Evolutionary conservation across 2,797 vertebrate genomes (phyloP), one percentile per base, ranked within the genome.

Genomic region (Pangasius larnaudii): DNA sequence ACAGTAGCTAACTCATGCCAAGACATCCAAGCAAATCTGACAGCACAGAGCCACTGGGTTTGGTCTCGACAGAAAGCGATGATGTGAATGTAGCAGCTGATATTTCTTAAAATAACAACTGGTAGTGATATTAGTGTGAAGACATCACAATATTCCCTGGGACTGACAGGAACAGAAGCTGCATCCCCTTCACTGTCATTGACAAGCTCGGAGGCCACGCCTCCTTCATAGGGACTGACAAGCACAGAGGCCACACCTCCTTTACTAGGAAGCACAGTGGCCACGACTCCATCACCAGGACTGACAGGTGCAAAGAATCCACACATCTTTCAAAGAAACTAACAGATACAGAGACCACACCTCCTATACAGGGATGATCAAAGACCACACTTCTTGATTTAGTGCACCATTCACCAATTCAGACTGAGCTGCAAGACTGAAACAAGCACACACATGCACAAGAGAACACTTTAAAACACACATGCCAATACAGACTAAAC

Each of bases 11-110:
- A 85, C 75, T 75, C 27, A 39, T 16, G 33, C 71, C 86, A 88
- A 88, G 85, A 59, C 78, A 51, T 49, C 69, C 61, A 58, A 87
- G 85, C 78, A 88, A 65, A 30, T 74, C 89, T 86, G 89, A 63
- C 49, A 36, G 81, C 74, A 30, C 42, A 24, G 58, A 63, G 81
- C 80, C 81, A 88, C 80, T 22, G 85, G 78, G 80, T 82, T 79
- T 58, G 79, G 85, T 81, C 77, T 86, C 72, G 30, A 72, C 24
- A 46, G 53, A 39, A 67, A 81, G 46, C 33, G 51, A 89, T 84
- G 85, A 58, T 22, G 24, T n/a, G 24, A 78, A 83, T 58, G 80
- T 58, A 36, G 42, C 51, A 46, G 67, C 74, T 78, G 78, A 84
- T 65, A 82, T 53, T 81, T 85, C 33, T 27, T 81, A 39, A 59